Conservation (phyloP, 2,888 invertebrate genomes). For the Stenodera caucasica region DNA sequence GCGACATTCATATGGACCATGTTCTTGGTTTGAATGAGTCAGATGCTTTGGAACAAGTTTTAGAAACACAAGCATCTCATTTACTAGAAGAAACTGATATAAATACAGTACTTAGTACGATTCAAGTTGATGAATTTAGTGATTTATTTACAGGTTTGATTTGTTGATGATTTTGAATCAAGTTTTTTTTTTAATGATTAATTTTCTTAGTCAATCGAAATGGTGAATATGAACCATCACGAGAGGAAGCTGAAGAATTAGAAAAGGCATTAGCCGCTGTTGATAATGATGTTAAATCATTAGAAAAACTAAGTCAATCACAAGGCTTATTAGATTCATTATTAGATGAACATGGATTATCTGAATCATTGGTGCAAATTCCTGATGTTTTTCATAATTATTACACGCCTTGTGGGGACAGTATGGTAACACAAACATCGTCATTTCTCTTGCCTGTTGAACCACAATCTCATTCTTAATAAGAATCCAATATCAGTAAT, state of each 20-base stretch:
- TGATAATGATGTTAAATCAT: slow-evolving; percentile 71
- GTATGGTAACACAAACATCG: slow-evolving; percentile 46
- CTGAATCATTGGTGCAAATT: slow-evolving; percentile 57
- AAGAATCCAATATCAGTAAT: slow-evolving; percentile 4
- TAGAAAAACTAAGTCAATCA: slow-evolving; percentile 68
- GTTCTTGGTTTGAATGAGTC: slow-evolving; percentile 60
- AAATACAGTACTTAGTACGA: slow-evolving; percentile 74
- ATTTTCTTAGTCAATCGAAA: slow-evolving; percentile 67
- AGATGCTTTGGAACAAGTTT: slow-evolving; percentile 64
- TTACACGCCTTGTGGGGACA: slow-evolving; percentile 51
- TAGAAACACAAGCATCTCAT: slow-evolving; percentile 67
- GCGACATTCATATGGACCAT: slow-evolving; percentile 62
- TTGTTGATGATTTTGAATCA: slow-evolving; percentile 37
- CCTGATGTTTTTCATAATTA: slow-evolving; percentile 59
- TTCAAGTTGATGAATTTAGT: slow-evolving; percentile 81
- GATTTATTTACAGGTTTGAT: slow-evolving; percentile 70
- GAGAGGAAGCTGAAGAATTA: slow-evolving; percentile 85
- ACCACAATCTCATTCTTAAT: slow-evolving; percentile 48
- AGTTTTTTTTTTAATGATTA: background rate
- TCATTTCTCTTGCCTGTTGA: slow-evolving; percentile 48
- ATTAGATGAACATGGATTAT: slow-evolving; percentile 62
- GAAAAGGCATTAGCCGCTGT: slow-evolving; percentile 82
- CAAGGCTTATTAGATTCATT: slow-evolving; percentile 65
- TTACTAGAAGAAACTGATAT: slow-evolving; percentile 75
- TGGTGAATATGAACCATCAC: slow-evolving; percentile 70